Evolutionary conservation across 92 coral and sea anemone species (phyloP), one percentile per base, ranked within the genome.

Genomic region (Epizoanthus illoricatus): DNA sequence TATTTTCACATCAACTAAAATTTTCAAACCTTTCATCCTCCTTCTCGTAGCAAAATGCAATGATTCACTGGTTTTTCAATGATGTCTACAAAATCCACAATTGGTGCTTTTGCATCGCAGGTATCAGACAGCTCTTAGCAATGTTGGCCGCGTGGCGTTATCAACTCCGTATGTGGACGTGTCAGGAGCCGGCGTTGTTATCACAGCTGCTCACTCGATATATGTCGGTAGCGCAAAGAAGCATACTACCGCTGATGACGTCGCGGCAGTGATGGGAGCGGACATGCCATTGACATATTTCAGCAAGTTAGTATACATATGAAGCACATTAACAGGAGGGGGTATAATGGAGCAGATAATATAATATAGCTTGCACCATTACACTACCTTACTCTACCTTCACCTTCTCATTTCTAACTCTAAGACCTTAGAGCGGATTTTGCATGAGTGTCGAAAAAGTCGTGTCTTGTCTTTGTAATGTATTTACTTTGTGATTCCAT

Each of bases 91-190:
- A 74, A 16, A 39, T 47, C 65, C 20, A 74, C n/a, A 63, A 40
- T 49, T 15, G 28, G 36, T 47, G 55, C 6, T 47, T 47, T 11
- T 15, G 41, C 23, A 5, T 59, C 33, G 9, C 68, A 86, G 90
- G 90, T 86, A 86, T 18, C 83, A 69, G 75, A 42, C 83, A 33
- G 90, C 90, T 3, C 57, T 81, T 2, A 87, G 90, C 41, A 87
- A 87, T 78, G 82, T 80, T 55, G 90, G 84, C 58, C 66, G 57
- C 11, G 72, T 85, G 3, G 85, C 89, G 15, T 70, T 90, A 5
- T 84, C 91, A 45, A 84, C 91, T 4, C 93, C 93, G 17, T 90
- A 90, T 43, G 69, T 90, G 65, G 93, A 90, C 69, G 91, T 82
- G 5, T 74, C 83, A 47, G 93, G 93, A 10, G 84, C 93, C 7